phyloP scores from a whole-genome alignment of 2,888 invertebrate species.

The Epinotia brunnichana region DNA sequence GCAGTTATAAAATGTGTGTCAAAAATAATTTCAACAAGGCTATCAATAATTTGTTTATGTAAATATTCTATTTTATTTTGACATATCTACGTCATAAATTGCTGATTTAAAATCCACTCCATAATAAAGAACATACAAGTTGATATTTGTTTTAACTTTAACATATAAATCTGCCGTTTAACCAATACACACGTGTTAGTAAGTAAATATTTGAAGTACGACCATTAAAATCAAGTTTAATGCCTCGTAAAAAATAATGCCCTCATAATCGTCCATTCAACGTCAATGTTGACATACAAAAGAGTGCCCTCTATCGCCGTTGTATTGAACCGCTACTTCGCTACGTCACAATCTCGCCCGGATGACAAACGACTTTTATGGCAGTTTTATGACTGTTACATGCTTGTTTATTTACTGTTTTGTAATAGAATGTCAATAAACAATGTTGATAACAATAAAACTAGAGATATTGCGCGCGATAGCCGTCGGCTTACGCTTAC shows the following conservation, averaged over 20 bases:
- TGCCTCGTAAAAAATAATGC: constrained; percentile 73
- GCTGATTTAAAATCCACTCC: constrained; percentile 2
- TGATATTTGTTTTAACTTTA: constrained; percentile 16
- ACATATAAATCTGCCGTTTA: constrained; percentile 44
- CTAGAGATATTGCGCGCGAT: constrained; percentile 57
- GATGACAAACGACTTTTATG: constrained; percentile 65
- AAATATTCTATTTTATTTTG: too few relatives aligned
- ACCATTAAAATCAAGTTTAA: constrained; percentile 73
- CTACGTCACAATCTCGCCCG: constrained; percentile 71
- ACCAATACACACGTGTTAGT: constrained; percentile 57
- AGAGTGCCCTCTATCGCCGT: constrained; percentile 72
- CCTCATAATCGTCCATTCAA: constrained; percentile 70
- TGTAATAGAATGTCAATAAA: constrained; percentile 77
- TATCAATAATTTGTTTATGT: background rate
- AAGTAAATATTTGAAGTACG: constrained; percentile 68
- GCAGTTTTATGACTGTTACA: constrained; percentile 72
- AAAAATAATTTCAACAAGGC: background rate
- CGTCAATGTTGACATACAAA: constrained; percentile 70
- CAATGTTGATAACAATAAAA: constrained; percentile 66
- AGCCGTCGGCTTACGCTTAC: constrained; percentile 55
- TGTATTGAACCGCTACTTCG: constrained; percentile 66
- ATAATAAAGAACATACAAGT: constrained; percentile 17
- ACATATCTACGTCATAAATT: background rate
- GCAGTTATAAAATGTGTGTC: too few relatives aligned
- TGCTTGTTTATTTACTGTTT: constrained; percentile 74